Evolutionary conservation across 2,797 vertebrate genomes (phyloP), one percentile per base, ranked within the genome.

Genomic region (Sebastes variabilis): DNA sequence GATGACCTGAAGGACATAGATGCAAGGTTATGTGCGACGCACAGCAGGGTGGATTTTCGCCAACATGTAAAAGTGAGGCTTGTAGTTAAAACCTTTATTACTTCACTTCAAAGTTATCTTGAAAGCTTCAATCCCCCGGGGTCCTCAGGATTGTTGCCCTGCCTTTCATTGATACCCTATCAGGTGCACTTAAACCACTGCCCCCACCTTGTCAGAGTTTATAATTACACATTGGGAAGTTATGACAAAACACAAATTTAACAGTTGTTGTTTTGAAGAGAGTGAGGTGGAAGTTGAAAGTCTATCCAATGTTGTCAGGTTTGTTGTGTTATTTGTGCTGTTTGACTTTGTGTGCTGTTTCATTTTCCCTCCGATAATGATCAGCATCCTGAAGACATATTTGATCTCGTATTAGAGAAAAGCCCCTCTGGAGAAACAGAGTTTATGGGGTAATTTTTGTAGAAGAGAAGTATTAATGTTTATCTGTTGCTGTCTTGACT

Each of bases 401-500:
- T 79, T 77, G 68, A 54, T 81, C 49, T 76, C 49, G 49, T 72
- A 32, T 58, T 46, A 59, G 56, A 80, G 60, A 76, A 81, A 82
- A 70, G 18, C 22, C 58, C 56, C 55, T 49, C 64, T 64, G 9
- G 77, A 74, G 55, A 76, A 77, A 78, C 24, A 66, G 49, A 66
- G 16, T 81, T 83, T 34, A 49, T 58, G 8, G 34, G 70, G 46
- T 80, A 12, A 72, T 75, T 78, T 75, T 67, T 75, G 58, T 60
- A 38, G 56, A 61, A 27, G 59, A 62, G 13, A 70, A 29, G 22
- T 70, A 52, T 81, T 77, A 24, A 55, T 69, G 62, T 55, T 36
- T 49, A 30, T 66, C 58, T 66, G 64, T 52, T 55, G 34, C 30
- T 22, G 8, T 42, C 10, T 54, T 54, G 9, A 52, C 20, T 34